phyloP scores from a whole-genome alignment of 1,140 invertebrate genomes.

The Hermatobates lingyangjiaoensis region DNA sequence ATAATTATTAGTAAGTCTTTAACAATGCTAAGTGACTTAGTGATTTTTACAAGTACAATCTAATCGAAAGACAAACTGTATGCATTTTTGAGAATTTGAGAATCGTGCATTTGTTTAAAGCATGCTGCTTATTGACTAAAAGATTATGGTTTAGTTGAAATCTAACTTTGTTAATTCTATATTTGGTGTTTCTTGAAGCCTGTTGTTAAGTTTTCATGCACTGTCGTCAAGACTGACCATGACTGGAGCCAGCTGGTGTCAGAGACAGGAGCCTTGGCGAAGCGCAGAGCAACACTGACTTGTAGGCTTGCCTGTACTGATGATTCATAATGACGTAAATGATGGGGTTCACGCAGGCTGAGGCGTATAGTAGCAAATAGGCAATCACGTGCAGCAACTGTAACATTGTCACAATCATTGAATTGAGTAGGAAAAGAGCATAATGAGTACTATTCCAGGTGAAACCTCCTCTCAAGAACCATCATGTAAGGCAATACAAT shows the following conservation, averaged over 20 bases:
- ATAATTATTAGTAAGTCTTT: too few relatives aligned
- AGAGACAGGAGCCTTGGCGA: conserved; percentile 13
- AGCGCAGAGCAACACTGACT: conserved; percentile 24
- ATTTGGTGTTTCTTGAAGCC: neutral
- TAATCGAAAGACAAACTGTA: too few relatives aligned
- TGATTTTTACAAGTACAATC: too few relatives aligned
- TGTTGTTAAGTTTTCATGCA: too few relatives aligned
- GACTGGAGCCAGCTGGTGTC: conserved; percentile 13
- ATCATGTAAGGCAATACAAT: too few relatives aligned
- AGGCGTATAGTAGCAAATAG: conserved; percentile 34
- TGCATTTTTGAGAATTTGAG: too few relatives aligned
- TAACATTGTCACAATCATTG: too few relatives aligned
- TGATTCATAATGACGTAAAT: conserved; percentile 39
- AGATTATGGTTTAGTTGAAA: neutral
- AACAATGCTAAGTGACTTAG: too few relatives aligned
- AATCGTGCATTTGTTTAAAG: neutral
- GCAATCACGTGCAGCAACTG: conserved; percentile 33
- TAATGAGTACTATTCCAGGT: too few relatives aligned
- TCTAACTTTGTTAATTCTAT: neutral
- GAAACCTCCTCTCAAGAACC: too few relatives aligned
- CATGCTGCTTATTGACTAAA: neutral
- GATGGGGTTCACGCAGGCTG: conserved; percentile 34
- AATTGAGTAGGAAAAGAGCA: too few relatives aligned
- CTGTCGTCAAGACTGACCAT: conserved; percentile 15
- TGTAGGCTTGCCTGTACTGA: conserved; percentile 34